Evolutionary conservation across 1,140 invertebrate species (phyloP), one percentile per base, ranked within the genome.

Genomic region (Probaryconus sp.): DNA sequence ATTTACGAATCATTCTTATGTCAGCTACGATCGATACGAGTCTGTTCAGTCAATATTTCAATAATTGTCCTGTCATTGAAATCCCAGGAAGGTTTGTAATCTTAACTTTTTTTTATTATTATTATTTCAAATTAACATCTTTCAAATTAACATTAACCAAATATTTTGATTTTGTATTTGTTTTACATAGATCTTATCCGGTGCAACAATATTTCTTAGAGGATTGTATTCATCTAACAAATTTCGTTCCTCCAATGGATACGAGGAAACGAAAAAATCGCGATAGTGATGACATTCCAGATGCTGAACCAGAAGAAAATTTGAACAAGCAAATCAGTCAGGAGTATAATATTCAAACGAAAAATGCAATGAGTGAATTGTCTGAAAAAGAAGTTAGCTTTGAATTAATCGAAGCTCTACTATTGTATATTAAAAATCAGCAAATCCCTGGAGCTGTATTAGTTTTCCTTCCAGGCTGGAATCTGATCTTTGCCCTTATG

Each of bases 11-110:
- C 3, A 96, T 99, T 77, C 90, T 99, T 13, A 99, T 99, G 97
- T 98, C 97, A 3, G 98, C 98, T 2, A 98, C 98, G 0, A 96
- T 99, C 53, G 96, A 98, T 79, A 96, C 95, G 0, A 91, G 93
- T 0, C 89, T 98, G 0, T 99, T 99, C 85, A 92, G 93, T 2
- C 88, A 92, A 6, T 99, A 99, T 85, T 99, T 99, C 85, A 94
- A 94, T 51, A 90, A 94, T 60, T 97, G 96, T 85, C 95, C 95
- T 0, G 92, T 96, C 0, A 87, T 94, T 58, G 92, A 94, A 88
- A 92, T 96, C 1, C 91, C 92, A 1, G 96, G 96, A 0, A 56
- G 76, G 55, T 73, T 38, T 16, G 68, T 63, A 20, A 53, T n/a
- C 7, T n/a, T 16, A 28, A 30, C n/a, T 11, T 16, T 30, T 13